Evolutionary conservation across 1,140 invertebrate genomes (phyloP), one percentile per base, ranked within the genome.

Genomic region (Sogatella furcifera): DNA sequence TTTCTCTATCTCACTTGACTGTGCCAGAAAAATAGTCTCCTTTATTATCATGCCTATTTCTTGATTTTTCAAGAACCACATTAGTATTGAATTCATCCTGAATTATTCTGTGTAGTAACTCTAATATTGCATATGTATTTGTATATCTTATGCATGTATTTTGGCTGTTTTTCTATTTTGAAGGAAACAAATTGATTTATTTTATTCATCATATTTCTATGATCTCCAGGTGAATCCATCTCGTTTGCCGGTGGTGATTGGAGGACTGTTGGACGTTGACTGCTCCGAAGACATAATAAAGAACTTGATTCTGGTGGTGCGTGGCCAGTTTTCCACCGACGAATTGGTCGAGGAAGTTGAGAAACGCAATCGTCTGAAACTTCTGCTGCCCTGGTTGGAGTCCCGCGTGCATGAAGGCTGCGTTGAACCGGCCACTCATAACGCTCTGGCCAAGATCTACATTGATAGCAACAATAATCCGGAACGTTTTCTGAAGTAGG

Each of bases 401-500:
- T 95, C 89, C 5, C 84, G 97, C 57, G 88, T 97, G 21, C 96
- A 98, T 71, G 97, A 99, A 72, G 94, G 93, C 17, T 93, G 92
- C 68, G 86, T 86, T 22, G 97, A 99, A 70, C 90, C 96, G 21
- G 96, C 96, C 6, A 99, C 97, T 0, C 97, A 99, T 74, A 99
- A 99, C 78, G 97, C 97, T 4, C 74, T 99, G 57, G 97, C 97
- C 54, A 99, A 99, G 74, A 99, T 99, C 68, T 99, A 99, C 78
- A 99, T 99, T 67, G 97, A 99, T 73, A 95, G 94, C 61, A 99
- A 99, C 75, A 99, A 99, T 70, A 99, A 99, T 76, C 95, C 97
- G 1, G 97, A 99, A 72, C 80, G 96, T 71, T 99, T 98, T 78
- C 81, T 99, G 9, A 94, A 91, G 80, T 89, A 84, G 69, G 17